phyloP scores from a whole-genome alignment of 2,113 vertebrate species.

The Psilopogon haemacephalus region DNA sequence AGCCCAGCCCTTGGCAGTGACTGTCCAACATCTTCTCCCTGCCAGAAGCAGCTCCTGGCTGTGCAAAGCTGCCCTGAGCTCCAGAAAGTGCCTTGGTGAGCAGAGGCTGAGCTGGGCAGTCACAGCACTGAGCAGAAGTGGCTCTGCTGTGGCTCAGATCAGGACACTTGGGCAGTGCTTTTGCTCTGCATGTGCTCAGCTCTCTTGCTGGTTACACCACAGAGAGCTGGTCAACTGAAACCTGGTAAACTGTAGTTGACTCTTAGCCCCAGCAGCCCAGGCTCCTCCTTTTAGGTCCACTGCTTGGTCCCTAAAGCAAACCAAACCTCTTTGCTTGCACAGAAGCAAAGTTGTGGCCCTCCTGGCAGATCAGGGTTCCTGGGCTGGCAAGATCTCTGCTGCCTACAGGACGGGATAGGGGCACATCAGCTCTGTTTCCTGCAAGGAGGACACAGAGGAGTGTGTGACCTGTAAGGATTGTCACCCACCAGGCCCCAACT shows the following conservation, averaged over 20 bases:
- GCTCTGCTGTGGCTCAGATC: no score
- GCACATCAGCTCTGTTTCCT: not conserved
- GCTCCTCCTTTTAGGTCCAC: not conserved
- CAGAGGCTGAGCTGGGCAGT: no score
- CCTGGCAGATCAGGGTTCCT: not conserved
- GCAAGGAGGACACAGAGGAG: not conserved
- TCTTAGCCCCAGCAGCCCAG: not conserved
- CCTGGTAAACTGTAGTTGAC: not conserved
- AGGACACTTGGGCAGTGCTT: not conserved
- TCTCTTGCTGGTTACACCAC: not conserved
- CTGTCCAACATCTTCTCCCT: no score
- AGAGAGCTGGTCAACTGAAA: not conserved
- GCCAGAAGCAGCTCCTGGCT: no score
- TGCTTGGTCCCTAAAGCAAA: not conserved
- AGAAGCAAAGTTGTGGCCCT: not conserved
- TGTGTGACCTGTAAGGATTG: not conserved
- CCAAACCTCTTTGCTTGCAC: not conserved
- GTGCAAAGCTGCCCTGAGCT: no score
- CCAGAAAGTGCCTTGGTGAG: no score
- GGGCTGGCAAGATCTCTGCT: not conserved
- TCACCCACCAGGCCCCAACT: not conserved
- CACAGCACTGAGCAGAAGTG: no score
- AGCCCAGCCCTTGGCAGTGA: no score
- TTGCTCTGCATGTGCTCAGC: fast-evolving
- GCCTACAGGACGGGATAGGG: not conserved